These are phyloP conservation scores for Episyrphus balteatus DNA, from an alignment of 1,140 invertebrate genomes.

Conservation along the genomic window DNA sequence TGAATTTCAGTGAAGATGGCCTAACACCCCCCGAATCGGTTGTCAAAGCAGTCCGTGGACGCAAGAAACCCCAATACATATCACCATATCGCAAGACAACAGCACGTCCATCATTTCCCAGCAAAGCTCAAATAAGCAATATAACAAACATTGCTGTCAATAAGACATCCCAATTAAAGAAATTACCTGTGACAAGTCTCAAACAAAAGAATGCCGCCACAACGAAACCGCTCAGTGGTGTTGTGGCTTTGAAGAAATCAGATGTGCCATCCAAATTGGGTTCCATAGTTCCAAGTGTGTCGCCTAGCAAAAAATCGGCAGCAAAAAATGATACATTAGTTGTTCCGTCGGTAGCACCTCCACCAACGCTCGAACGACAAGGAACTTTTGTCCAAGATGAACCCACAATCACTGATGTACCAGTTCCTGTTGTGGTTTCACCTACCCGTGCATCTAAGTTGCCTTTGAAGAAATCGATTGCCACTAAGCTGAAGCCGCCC, in stretches of 20 bases:
- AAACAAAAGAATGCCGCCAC: conserved; percentile 5
- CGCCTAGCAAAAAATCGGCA: conserved; percentile 23
- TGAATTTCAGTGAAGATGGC: conserved; percentile 37
- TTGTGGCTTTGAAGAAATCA: neutral
- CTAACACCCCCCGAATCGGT: conserved; percentile 20
- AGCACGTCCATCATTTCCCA: conserved; percentile 12
- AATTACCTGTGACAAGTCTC: conserved; percentile 19
- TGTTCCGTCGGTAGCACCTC: conserved; percentile 10
- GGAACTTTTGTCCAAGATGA: conserved; percentile 83
- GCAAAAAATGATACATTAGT: conserved; percentile 7
- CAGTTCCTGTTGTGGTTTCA: conserved; percentile 39
- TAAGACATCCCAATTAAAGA: conserved; percentile 17
- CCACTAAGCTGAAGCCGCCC: conserved; percentile 1
- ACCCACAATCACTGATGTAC: conserved; percentile 36
- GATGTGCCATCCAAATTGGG: conserved; percentile 10
- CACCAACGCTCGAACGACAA: conserved; percentile 55
- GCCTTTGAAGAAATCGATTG: conserved; percentile 22
- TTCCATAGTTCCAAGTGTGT: conserved; percentile 8
- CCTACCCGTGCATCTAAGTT: conserved; percentile 27
- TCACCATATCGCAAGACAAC: conserved; percentile 43
- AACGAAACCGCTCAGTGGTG: neutral
- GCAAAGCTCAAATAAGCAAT: conserved; percentile 11
- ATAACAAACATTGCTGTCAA: conserved; percentile 11
- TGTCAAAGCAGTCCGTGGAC: conserved; percentile 50
- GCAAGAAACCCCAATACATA: conserved; percentile 60